phyloP scores from a whole-genome alignment of 2,797 vertebrate species.

The Holocentrus rufus region DNA sequence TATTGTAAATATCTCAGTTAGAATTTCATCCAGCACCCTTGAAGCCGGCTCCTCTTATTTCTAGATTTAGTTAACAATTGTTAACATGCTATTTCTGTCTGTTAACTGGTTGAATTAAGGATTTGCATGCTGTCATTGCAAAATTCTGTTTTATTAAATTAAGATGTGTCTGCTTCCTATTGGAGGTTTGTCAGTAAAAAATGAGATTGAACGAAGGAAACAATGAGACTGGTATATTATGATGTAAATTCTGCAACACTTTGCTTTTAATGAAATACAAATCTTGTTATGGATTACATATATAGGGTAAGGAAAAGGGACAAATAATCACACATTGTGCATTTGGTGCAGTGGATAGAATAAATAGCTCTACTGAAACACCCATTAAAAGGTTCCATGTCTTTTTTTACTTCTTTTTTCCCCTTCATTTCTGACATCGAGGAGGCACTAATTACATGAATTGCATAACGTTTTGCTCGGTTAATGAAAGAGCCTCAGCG shows the following conservation, averaged over 20 bases:
- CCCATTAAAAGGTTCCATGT: constrained; percentile 64
- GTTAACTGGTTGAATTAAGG: constrained; percentile 80
- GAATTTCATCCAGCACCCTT: constrained; percentile 69
- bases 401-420: constrained; percentile 42
- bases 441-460: constrained; percentile 13
- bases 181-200: constrained; percentile 70
- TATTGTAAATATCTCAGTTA: constrained; percentile 80
- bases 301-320: constrained; percentile 51
- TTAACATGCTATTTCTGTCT: constrained; percentile 78
- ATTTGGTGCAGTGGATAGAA: constrained; percentile 81
- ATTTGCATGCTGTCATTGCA: constrained; percentile 83
- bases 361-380: constrained; percentile 79
- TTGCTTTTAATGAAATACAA: constrained; percentile 72
- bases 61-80: constrained; percentile 79
- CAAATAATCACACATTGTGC: constrained; percentile 73
- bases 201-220: constrained; percentile 46
- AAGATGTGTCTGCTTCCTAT: constrained; percentile 75
- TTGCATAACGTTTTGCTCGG: constrained; percentile 45
- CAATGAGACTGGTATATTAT: constrained; percentile 64
- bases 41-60: constrained; percentile 76
- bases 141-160: constrained; percentile 80
- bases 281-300: constrained; percentile 70
- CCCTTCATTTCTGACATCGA: constrained; percentile 45
- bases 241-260: constrained; percentile 72
- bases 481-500: constrained; percentile 32